Conservation (phyloP, 2,888 invertebrate species). For the Sylvicola cinctus region DNA sequence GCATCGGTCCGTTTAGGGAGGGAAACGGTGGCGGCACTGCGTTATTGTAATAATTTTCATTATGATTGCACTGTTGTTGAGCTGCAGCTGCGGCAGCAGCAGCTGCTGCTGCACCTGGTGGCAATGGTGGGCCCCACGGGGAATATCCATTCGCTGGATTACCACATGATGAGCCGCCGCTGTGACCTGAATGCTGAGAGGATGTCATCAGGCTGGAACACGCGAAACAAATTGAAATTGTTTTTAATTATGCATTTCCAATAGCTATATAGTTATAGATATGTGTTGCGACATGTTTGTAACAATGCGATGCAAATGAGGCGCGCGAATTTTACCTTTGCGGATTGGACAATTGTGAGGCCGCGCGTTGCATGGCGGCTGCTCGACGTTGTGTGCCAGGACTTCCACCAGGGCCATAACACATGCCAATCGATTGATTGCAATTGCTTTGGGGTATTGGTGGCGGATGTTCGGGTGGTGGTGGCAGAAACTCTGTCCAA, state of each 20-base stretch:
- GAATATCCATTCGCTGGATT: constrained; percentile 14
- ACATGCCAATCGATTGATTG: no score
- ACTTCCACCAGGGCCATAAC: constrained; percentile 9
- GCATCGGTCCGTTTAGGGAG: constrained; percentile 8
- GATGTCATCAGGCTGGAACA: constrained; percentile 19
- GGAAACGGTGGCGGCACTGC: constrained; percentile 12
- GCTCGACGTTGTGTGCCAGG: constrained; percentile 22
- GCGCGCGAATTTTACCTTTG: constrained; percentile 17
- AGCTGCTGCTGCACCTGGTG: constrained; percentile 13
- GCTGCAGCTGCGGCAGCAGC: constrained; percentile 3
- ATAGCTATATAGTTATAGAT: no score
- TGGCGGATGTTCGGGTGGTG: constrained; percentile 38
- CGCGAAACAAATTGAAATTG: neutral
- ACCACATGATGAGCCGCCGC: constrained; percentile 15
- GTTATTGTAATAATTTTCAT: constrained; percentile 1
- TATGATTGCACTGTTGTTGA: constrained; percentile 16
- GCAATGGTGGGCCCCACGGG: constrained; percentile 23
- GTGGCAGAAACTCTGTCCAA: constrained; percentile 36
- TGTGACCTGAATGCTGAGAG: constrained; percentile 25
- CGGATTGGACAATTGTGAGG: constrained; percentile 24
- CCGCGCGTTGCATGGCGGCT: constrained; percentile 18
- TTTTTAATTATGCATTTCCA: neutral
- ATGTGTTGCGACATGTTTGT: no score
- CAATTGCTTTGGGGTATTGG: constrained; percentile 22
- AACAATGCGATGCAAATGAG: neutral